Percentiles rank a stretch among this genome's conserved stretches.
Conservation (phyloP, 2,797 vertebrate genomes). For the Kryptopterus vitreolus region DNA sequence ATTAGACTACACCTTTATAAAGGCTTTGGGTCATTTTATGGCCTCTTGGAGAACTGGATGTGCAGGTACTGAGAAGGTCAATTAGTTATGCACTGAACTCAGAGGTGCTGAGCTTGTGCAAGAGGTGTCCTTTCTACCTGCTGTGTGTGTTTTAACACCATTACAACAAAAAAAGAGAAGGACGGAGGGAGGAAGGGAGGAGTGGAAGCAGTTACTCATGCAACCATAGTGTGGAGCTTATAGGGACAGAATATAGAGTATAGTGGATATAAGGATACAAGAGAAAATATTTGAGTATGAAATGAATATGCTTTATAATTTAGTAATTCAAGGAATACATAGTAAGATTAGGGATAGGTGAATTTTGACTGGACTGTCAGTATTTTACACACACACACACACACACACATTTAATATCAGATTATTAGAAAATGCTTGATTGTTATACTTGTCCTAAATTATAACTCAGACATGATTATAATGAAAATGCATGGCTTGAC, state of each 20-base stretch:
- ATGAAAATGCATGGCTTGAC: not conserved
- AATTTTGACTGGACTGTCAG: not conserved
- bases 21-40: slow-evolving; percentile 12
- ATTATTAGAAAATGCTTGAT: not conserved
- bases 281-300: not conserved
- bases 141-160: slow-evolving; percentile 36
- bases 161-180: not conserved
- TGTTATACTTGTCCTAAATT: not conserved
- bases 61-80: slow-evolving; percentile 15
- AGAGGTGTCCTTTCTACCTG: slow-evolving; percentile 25
- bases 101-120: slow-evolving; percentile 1
- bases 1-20: not conserved
- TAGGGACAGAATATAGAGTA: not conserved
- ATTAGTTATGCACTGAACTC: slow-evolving; percentile 2
- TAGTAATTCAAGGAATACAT: not conserved
- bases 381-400: not conserved
- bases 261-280: not conserved
- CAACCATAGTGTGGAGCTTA: not conserved
- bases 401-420: not conserved
- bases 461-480: not conserved
- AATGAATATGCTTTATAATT: not conserved
- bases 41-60: slow-evolving; percentile 8
- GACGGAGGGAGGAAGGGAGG: not conserved
- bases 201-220: slow-evolving; percentile 8
- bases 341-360: not conserved